These are phyloP conservation scores for Pseudomyrmex concolor DNA, from an alignment of 1,140 invertebrate species.

Conservation along the genomic window DNA sequence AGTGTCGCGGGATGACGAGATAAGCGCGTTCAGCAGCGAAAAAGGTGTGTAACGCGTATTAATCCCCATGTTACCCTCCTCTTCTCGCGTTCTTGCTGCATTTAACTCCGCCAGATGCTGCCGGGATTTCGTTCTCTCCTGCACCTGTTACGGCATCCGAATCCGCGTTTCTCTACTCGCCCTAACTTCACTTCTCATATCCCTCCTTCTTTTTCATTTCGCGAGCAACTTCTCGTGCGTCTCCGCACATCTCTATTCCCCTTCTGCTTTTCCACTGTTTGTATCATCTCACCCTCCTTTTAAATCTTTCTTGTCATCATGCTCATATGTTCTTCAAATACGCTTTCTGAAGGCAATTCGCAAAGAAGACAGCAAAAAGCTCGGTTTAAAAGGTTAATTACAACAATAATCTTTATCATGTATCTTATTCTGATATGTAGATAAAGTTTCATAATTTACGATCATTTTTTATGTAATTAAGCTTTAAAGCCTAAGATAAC, in stretches of 20 bases:
- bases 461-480: not conserved
- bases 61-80: constrained; percentile 15
- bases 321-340: not conserved
- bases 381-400: constrained; percentile 32
- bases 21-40: constrained; percentile 93
- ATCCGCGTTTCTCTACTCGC: constrained; percentile 66
- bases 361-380: not conserved
- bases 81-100: constrained; percentile 10
- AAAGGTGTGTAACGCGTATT: constrained; percentile 90
- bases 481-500: not conserved
- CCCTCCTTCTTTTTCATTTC: not conserved
- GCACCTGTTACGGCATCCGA: constrained; percentile 79
- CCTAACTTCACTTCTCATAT: constrained; percentile 46
- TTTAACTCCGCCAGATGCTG: constrained; percentile 75
- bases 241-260: not conserved
- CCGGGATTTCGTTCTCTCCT: constrained; percentile 61
- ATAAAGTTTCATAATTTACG: not conserved
- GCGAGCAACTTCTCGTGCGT: constrained; percentile 8
- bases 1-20: constrained; percentile 98
- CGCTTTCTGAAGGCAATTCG: not conserved
- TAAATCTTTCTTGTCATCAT: constrained; percentile 13
- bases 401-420: not conserved
- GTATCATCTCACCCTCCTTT: not conserved
- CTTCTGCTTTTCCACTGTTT: constrained; percentile 48
- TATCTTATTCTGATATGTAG: not conserved